A percentile compares a stretch with the other conserved stretches of the same genome.
Evolutionary conservation across 2,888 invertebrate genomes (phyloP).

Genomic region (Eurytoma adleriae): DNA sequence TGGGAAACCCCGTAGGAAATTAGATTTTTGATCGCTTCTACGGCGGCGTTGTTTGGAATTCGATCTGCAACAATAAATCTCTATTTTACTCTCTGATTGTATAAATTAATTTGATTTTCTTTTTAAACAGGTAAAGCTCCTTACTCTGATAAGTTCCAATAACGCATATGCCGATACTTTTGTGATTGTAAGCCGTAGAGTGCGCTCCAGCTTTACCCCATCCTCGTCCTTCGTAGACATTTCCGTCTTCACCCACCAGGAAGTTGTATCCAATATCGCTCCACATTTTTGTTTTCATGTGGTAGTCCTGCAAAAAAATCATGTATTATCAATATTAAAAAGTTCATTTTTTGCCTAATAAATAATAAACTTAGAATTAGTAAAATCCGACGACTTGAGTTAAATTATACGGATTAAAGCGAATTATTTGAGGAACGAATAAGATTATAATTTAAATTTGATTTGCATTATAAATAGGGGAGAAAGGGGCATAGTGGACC

Average conservation of each 20-base stretch:
- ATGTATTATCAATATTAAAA: not conserved
- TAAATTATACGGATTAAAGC: too few species aligned
- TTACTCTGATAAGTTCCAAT: conserved; percentile 82
- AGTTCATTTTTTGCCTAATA: not conserved
- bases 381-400: too few species aligned
- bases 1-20: conserved; percentile 80
- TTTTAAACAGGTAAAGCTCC: conserved; percentile 36
- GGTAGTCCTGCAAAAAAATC: conserved; percentile 62
- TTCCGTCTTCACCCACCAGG: conserved; percentile 70
- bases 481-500: too few species aligned
- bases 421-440: too few species aligned
- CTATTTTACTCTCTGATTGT: conserved; percentile 1
- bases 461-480: too few species aligned
- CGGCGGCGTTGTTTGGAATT: conserved; percentile 64
- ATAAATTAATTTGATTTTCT: not conserved
- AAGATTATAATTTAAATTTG: too few species aligned
- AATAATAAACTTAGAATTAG: too few species aligned
- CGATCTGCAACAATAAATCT: conserved; percentile 58
- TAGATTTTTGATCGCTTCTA: conserved; percentile 80
- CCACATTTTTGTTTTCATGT: conserved; percentile 67
- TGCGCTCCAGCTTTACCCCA: conserved; percentile 69
- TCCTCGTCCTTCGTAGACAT: conserved; percentile 71
- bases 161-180: conserved; percentile 84
- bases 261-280: conserved; percentile 71
- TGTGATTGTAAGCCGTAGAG: conserved; percentile 78